Evolutionary conservation across 2,113 vertebrate genomes (phyloP), one percentile per base, ranked within the genome.

Genomic region (Corythaeola cristata): DNA sequence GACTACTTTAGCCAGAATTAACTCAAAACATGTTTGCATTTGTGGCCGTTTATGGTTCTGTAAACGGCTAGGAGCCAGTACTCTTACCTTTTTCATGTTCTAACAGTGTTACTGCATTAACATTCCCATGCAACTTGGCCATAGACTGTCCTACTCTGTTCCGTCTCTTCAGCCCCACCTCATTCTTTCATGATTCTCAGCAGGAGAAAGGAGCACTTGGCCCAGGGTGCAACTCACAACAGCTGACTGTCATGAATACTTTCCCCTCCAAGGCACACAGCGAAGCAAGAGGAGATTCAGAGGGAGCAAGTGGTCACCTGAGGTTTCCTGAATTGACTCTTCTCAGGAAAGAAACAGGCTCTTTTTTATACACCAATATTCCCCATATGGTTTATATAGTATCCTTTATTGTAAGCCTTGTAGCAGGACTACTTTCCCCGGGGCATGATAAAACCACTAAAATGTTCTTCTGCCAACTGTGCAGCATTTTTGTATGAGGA

Each of bases 51-150:
- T 19, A 32, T 58, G 30, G 32, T 49, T 11, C 9, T 68, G 14
- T 13, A 33, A 12, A 7, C 1, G 52, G 8, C 33, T 45, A 23
- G 37, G 45, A 74, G 17, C 6, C 60, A 37, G 55, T 3, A 4
- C 27, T 11, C 14, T 8, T 28, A 14, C 5, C n/a, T 16, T 5
- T 55, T 32, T 19, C 28, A 7, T 1, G 12, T 30, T 63, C 39
- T 19, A 55, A 22, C 45, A 41, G 22, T 22, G 12, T 24, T 44
- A 27, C 3, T 41, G 21, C 19, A 47, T 0, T 39, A 50, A 8
- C 27, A 7, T 28, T 68, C 4, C 58, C 52, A 30, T 0, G 11
- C 28, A 35, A 15, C 27, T 21, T 0, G 0, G 10, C 11, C 33
- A 30, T 0, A 2, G 37, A 8, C 6, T 47, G 18, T 10, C 24